Evolutionary conservation across 2,888 invertebrate species (phyloP).

Genomic region (Andrena bucephala): DNA sequence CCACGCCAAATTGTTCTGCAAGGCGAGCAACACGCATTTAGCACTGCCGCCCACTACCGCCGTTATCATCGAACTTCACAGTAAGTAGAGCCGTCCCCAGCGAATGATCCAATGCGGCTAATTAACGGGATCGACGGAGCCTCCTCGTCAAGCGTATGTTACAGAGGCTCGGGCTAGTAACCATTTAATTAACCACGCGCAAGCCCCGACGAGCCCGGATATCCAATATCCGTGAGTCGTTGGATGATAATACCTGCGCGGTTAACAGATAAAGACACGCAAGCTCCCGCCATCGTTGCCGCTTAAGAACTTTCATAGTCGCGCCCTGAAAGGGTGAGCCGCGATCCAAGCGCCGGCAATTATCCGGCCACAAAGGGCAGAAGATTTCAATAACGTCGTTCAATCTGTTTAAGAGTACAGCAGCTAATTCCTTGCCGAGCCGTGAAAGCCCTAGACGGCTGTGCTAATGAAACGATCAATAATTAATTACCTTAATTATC

Average conservation of each 20-base stretch:
- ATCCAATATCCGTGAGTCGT: background rate
- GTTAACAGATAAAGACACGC: background rate
- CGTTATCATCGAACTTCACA: conserved; percentile 93
- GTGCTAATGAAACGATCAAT: conserved; percentile 58
- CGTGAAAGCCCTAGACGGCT: conserved; percentile 27
- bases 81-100: conserved; percentile 88
- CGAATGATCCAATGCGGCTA: background rate
- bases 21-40: conserved; percentile 94
- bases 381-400: conserved; percentile 45
- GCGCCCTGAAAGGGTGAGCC: background rate
- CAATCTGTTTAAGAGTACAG: conserved; percentile 26
- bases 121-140: background rate
- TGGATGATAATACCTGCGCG: background rate
- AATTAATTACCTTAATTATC: conserved; percentile 51
- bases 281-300: background rate
- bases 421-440: conserved; percentile 35
- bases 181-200: no score
- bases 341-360: conserved; percentile 12
- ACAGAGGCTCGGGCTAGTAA: no score
- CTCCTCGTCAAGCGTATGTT: no score
- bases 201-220: background rate
- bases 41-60: conserved; percentile 92
- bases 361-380: conserved; percentile 16
- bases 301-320: background rate
- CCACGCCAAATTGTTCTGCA: conserved; percentile 93